phyloP scores from a whole-genome alignment of 2,113 vertebrate genomes.

The Etheostoma cragini region DNA sequence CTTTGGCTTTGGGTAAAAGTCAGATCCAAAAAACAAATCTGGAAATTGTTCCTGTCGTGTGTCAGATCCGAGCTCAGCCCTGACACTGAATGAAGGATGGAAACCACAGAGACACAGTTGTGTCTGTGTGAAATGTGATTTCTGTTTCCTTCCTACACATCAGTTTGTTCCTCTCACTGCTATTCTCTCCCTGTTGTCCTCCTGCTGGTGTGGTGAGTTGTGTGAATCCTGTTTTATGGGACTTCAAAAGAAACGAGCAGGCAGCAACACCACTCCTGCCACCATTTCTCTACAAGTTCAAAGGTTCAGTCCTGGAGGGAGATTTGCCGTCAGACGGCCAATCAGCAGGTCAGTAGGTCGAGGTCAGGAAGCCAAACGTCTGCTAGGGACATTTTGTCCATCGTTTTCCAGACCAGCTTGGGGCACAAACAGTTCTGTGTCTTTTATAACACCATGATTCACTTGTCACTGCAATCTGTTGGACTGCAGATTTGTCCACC shows the following conservation, averaged over 20 bases:
- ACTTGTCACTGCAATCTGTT: background rate
- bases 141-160: background rate
- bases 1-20: background rate
- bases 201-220: background rate
- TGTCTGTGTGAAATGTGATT: background rate
- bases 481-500: background rate
- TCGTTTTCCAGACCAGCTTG: background rate
- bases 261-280: background rate
- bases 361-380: constrained; percentile 52
- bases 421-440: constrained; percentile 13
- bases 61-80: background rate
- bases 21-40: background rate
- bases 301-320: constrained; percentile 23
- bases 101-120: background rate
- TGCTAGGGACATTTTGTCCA: constrained; percentile 23
- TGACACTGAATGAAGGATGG: background rate
- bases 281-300: background rate
- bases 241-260: background rate
- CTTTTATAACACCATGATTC: background rate
- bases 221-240: background rate
- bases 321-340: constrained; percentile 15
- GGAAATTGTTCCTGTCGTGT: background rate
- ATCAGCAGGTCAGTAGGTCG: constrained; percentile 41
- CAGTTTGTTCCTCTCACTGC: background rate
- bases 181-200: background rate